phyloP scores from a whole-genome alignment of 2,797 vertebrate genomes.

The Nothura maculosa region DNA sequence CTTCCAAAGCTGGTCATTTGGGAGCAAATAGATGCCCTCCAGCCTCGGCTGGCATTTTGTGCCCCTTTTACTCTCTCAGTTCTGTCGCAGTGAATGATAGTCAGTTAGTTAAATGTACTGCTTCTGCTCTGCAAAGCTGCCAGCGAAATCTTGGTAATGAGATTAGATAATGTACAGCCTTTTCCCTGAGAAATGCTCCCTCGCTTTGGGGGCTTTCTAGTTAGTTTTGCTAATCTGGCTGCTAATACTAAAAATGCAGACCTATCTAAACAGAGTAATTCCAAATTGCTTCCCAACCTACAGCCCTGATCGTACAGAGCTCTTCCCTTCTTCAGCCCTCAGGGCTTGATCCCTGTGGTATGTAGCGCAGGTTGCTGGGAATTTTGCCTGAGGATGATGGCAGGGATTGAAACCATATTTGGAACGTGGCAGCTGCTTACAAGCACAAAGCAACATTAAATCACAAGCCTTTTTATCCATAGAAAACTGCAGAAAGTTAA shows the following conservation, averaged over 20 bases:
- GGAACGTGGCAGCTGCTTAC: background rate
- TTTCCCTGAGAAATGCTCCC: slow-evolving; percentile 18
- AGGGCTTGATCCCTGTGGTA: background rate
- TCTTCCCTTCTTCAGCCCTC: background rate
- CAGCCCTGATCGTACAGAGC: background rate
- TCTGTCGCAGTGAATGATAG: slow-evolving; percentile 59
- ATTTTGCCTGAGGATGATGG: background rate
- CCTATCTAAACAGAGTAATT: background rate
- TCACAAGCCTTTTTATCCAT: background rate
- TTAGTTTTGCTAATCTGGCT: slow-evolving; percentile 45
- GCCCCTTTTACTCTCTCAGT: slow-evolving; percentile 61
- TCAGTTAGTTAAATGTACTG: slow-evolving; percentile 42
- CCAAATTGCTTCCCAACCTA: background rate
- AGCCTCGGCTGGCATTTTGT: slow-evolving; percentile 64
- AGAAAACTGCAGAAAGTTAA: background rate
- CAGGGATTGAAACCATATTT: background rate
- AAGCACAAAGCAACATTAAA: background rate
- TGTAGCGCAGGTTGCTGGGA: background rate
- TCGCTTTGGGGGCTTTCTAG: slow-evolving; percentile 46
- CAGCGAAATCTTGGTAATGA: slow-evolving; percentile 51
- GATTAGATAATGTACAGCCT: slow-evolving; percentile 44
- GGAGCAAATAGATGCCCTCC: slow-evolving; percentile 58
- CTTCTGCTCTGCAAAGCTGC: slow-evolving; percentile 53
- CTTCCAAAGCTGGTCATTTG: slow-evolving; percentile 30
- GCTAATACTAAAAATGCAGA: background rate